Conservation (phyloP, 1,140 invertebrate genomes). For the Pseudachorutes palmiensis region DNA sequence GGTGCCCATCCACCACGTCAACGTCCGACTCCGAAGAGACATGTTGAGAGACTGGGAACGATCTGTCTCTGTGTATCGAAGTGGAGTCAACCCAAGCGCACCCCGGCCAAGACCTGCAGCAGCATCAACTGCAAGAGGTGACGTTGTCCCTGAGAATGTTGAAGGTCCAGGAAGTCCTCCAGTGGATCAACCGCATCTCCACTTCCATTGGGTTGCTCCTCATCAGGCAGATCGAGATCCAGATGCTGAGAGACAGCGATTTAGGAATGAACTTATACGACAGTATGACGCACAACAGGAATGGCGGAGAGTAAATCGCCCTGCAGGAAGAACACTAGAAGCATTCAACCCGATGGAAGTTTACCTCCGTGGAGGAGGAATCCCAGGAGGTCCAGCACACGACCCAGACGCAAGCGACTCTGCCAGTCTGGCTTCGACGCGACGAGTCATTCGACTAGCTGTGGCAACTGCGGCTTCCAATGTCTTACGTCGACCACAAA, state of each 20-base stretch:
- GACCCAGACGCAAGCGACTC: not conserved
- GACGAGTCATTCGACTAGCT: constrained; percentile 28
- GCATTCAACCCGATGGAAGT: no score
- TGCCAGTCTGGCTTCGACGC: constrained; percentile 4
- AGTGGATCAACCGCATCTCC: no score
- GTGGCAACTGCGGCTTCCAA: constrained; percentile 32
- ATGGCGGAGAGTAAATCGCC: no score
- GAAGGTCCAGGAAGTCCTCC: no score
- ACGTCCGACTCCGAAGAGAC: not conserved
- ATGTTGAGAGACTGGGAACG: not conserved
- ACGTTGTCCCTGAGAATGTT: no score
- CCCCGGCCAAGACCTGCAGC: not conserved
- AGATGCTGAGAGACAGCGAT: no score
- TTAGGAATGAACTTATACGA: no score
- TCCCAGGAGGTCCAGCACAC: not conserved
- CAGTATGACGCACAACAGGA: no score
- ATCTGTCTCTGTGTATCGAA: not conserved
- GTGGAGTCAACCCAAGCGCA: not conserved
- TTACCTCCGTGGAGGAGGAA: not conserved
- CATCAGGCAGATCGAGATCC: no score
- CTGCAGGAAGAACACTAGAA: no score
- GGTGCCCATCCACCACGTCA: not conserved
- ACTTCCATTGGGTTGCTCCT: no score
- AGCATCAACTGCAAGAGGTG: no score
- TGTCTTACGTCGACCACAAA: constrained; percentile 19